Evolutionary conservation across 1,140 invertebrate species (phyloP).

Genomic region (Chymomyza costata): DNA sequence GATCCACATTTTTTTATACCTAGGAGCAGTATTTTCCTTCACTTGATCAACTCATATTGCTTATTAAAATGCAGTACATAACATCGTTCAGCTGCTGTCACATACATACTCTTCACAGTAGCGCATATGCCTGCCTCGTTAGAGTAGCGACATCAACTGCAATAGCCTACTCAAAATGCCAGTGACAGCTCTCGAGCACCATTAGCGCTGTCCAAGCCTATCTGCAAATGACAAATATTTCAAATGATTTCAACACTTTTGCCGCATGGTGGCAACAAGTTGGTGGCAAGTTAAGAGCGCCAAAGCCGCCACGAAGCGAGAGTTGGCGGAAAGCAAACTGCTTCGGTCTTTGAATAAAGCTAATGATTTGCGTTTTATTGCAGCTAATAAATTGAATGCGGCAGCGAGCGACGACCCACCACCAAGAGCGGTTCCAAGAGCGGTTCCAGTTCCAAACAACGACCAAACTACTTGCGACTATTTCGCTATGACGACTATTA

Average conservation of each 20-base stretch:
- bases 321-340: no score
- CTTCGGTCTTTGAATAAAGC: no score
- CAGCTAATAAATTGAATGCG: constrained; percentile 72
- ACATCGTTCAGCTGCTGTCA: no score
- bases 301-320: constrained; percentile 6
- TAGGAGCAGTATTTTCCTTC: no score
- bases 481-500: no score
- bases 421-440: constrained; percentile 17
- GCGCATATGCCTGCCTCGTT: no score
- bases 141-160: no score
- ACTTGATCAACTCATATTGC: no score
- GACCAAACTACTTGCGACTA: no score
- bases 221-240: constrained; percentile 68
- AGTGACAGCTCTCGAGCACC: constrained; percentile 7
- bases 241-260: constrained; percentile 72
- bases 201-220: constrained; percentile 17
- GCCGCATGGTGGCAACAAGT: constrained; percentile 24
- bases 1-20: no score
- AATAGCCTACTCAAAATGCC: neutral
- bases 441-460: constrained; percentile 1
- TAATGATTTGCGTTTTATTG: constrained; percentile 70
- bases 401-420: constrained; percentile 69
- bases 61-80: no score
- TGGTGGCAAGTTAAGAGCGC: neutral
- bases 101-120: no score